Percentiles rank a stretch among this genome's conserved stretches.
Evolutionary conservation across 1,140 invertebrate genomes (phyloP).

Genomic region (Chionoecetes opilio): DNA sequence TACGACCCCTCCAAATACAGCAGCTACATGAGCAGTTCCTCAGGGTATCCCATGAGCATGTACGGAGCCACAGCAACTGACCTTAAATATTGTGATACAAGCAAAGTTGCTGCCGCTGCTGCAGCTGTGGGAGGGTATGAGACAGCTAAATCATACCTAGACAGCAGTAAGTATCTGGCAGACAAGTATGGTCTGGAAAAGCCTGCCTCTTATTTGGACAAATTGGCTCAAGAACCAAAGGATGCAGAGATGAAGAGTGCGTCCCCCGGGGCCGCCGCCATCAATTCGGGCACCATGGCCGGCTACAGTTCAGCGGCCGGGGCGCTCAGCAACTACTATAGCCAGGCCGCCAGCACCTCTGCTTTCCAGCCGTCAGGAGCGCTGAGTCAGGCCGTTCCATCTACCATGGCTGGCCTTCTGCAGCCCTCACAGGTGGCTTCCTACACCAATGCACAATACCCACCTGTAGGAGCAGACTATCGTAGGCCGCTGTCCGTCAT

Average conservation of each 20-base stretch:
- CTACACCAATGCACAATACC: constrained; percentile 85
- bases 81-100: constrained; percentile 84
- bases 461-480: constrained; percentile 88
- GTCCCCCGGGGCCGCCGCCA: constrained; percentile 53
- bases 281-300: constrained; percentile 61
- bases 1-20: constrained; percentile 78
- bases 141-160: constrained; percentile 67
- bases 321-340: constrained; percentile 73
- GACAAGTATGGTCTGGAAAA: constrained; percentile 77
- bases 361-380: constrained; percentile 71
- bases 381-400: constrained; percentile 74
- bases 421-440: constrained; percentile 87
- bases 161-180: constrained; percentile 72
- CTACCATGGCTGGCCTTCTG: constrained; percentile 85
- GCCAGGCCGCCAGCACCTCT: constrained; percentile 70
- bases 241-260: constrained; percentile 78
- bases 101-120: constrained; percentile 83
- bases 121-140: constrained; percentile 85
- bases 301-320: constrained; percentile 70
- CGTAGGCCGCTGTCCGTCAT: constrained; percentile 92
- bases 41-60: constrained; percentile 78
- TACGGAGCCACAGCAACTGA: constrained; percentile 83
- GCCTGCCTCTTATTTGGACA: constrained; percentile 74
- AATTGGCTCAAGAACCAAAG: constrained; percentile 73
- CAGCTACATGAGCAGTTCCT: constrained; percentile 75